These are phyloP conservation scores for Hirtodrosophila confusa DNA, from an alignment of 2,888 invertebrate species.

Conservation along the genomic window DNA sequence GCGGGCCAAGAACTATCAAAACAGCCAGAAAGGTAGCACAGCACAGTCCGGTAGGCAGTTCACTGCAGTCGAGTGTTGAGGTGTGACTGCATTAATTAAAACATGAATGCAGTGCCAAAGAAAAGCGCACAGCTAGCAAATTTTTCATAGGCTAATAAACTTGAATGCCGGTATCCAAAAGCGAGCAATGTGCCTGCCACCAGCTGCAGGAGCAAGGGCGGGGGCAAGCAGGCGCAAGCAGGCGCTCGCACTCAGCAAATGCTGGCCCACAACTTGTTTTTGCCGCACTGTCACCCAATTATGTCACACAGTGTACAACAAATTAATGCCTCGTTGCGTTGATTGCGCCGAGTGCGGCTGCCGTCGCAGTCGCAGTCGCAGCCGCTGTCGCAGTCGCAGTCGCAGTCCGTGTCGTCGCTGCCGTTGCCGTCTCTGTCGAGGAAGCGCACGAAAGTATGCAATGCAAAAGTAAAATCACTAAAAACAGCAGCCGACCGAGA, in stretches of 20 bases:
- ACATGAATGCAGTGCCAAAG: constrained; percentile 71
- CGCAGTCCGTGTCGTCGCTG: constrained; percentile 20
- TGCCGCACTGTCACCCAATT: constrained; percentile 80
- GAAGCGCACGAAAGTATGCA: constrained; percentile 74
- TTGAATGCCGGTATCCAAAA: constrained; percentile 68
- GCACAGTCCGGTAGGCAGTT: background rate
- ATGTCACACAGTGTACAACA: constrained; percentile 81
- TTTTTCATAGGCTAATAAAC: constrained; percentile 80
- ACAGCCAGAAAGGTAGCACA: constrained; percentile 1
- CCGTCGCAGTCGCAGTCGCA: constrained; percentile 19
- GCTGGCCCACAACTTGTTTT: constrained; percentile 64
- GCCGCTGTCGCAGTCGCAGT: constrained; percentile 13
- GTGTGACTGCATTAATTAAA: constrained; percentile 76
- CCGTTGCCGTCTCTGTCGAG: constrained; percentile 30
- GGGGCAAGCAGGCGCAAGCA: background rate
- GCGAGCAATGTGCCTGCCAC: constrained; percentile 34
- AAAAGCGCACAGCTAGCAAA: constrained; percentile 76
- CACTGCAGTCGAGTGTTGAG: constrained; percentile 15
- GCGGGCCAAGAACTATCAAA: constrained; percentile 14
- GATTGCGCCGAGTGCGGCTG: constrained; percentile 70
- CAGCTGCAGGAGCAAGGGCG: too few relatives aligned
- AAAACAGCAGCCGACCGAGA: constrained; percentile 63
- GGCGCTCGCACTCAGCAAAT: constrained; percentile 34
- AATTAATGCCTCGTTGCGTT: constrained; percentile 82
- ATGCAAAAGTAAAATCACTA: constrained; percentile 77